Percentiles rank a stretch among this genome's conserved stretches.
These are phyloP conservation scores for Pinna nobilis DNA, from an alignment of 1,140 invertebrate species.

Conservation along the genomic window DNA sequence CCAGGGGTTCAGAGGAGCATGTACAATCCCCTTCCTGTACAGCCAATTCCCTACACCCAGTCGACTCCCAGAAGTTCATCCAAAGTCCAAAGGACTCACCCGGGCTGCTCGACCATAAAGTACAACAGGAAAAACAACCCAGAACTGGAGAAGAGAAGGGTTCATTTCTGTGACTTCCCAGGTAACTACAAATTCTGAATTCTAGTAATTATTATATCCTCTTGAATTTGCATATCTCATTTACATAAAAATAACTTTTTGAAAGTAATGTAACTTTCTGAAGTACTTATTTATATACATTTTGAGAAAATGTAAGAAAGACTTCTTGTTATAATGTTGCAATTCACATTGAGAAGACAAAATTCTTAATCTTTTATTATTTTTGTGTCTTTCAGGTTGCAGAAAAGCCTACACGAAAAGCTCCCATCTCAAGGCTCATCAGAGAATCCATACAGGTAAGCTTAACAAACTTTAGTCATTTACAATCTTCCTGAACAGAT, in stretches of 20 bases:
- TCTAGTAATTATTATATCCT: too few relatives aligned
- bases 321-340: too few relatives aligned
- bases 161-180: slow-evolving; percentile 96
- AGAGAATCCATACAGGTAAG: slow-evolving; percentile 89
- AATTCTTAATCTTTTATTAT: slow-evolving; percentile 22
- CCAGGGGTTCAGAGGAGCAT: slow-evolving; percentile 54
- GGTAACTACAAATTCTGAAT: too few relatives aligned
- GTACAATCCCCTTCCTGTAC: slow-evolving; percentile 33
- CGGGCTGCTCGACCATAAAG: slow-evolving; percentile 73
- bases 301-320: too few relatives aligned
- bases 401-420: slow-evolving; percentile 98
- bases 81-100: slow-evolving; percentile 69
- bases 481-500: too few relatives aligned
- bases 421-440: slow-evolving; percentile 96
- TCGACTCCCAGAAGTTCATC: slow-evolving; percentile 23
- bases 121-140: slow-evolving; percentile 97
- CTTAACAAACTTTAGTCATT: neutral
- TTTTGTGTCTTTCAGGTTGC: slow-evolving; percentile 81
- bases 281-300: too few relatives aligned
- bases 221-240: too few relatives aligned
- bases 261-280: too few relatives aligned
- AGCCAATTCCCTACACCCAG: slow-evolving; percentile 38
- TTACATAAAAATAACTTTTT: too few relatives aligned
- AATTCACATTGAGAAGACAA: too few relatives aligned
- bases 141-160: slow-evolving; percentile 93